Base-by-base conservation (phyloP, 1,140 invertebrate species). In the Drosophila jambulina region DNA sequence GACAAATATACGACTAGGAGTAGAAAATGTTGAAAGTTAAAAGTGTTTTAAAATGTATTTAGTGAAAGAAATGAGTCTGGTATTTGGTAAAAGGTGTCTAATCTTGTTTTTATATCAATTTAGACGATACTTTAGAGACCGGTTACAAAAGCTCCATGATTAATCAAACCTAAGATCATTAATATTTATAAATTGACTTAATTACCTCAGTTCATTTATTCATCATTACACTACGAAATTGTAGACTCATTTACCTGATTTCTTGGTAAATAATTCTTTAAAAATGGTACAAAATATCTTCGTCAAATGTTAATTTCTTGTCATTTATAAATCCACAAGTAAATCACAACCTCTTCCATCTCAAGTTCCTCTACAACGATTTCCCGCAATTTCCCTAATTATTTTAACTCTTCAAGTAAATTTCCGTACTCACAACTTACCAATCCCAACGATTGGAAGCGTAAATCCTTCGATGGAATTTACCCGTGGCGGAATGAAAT, bases 401-500 rank as follows among this genome's bases (percentile, higher is more conserved):
- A 49, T 34, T 32, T 58, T n/a, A 72, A 42, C 53, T 45, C 49
- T 71, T 71, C n/a, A 36, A 42, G 51, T 13, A 34, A 42, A 36
- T 60, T 60, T 74, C 49, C 49, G 13, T 38, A 36, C 17, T 32
- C 32, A n/a, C 32, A 56, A 45, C n/a, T 21, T 12, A 17, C 19
- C 63, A 15, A 65, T 64, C 29, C 13, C 29, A 51, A 23, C 25
- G 10, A 36, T 42, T 48, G 43, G 43, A 72, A 27, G 23, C 46
- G 68, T 72, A 71, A 71, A 71, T 58, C 43, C 29, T 51, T 54
- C 67, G n/a, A 36, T 53, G 63, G 45, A 72, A 42, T 32, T 71
- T 32, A 1, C 43, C n/a, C 27, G 7, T 34, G 29, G 13, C 67
- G 8, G 25, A 46, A n/a, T 53, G 3, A 27, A 69, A 72, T 71